Conservation (phyloP, 2,888 invertebrate species). For the Drosophila quinaria region DNA sequence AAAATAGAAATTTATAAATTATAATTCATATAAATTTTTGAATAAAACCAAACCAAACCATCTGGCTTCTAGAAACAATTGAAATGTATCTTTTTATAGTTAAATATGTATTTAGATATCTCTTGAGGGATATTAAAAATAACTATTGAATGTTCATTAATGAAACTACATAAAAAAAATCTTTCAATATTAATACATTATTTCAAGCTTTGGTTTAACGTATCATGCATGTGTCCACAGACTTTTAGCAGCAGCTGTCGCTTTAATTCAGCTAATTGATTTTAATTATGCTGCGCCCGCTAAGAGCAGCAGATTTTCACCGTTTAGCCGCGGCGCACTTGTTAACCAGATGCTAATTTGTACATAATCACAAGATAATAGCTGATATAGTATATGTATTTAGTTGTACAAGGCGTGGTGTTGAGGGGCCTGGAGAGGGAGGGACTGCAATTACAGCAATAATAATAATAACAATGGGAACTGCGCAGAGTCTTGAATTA, state of each 20-base stretch:
- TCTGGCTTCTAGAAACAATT: background rate
- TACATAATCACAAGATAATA: constrained; percentile 35
- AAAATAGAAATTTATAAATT: too few relatives aligned
- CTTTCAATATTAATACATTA: too few relatives aligned
- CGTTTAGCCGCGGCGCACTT: constrained; percentile 77
- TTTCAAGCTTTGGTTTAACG: background rate
- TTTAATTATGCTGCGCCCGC: constrained; percentile 76
- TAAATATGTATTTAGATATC: too few relatives aligned
- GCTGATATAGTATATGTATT: constrained; percentile 1
- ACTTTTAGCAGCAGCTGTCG: constrained; percentile 51
- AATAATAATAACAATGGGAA: constrained; percentile 74
- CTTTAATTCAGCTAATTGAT: constrained; percentile 65
- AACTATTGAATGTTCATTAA: too few relatives aligned
- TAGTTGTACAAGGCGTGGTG: background rate
- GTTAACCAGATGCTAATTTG: constrained; percentile 77
- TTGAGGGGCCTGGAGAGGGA: background rate
- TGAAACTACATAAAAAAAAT: too few relatives aligned
- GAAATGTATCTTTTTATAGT: background rate
- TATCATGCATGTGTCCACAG: constrained; percentile 12
- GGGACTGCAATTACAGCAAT: constrained; percentile 57
- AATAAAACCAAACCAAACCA: background rate
- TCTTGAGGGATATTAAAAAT: too few relatives aligned
- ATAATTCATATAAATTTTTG: background rate
- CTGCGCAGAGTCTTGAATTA: constrained; percentile 70
- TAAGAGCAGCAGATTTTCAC: constrained; percentile 72